Evolutionary conservation across 2,113 vertebrate species (phyloP).

Genomic region (Parus major): DNA sequence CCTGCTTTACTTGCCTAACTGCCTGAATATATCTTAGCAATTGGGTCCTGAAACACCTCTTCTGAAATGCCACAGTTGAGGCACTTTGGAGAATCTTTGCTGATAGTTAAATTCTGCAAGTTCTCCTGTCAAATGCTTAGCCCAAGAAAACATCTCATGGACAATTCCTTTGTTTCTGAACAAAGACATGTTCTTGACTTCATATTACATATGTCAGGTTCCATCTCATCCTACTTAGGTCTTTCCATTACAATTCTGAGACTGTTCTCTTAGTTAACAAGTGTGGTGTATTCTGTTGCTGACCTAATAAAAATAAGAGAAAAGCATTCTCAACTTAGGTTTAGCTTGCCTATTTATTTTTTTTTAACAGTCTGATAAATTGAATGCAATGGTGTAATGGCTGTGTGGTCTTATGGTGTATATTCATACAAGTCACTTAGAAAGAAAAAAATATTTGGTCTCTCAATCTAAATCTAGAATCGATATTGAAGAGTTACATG

Average conservation of each 20-base stretch:
- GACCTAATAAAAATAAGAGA: not conserved
- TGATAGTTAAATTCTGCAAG: not conserved
- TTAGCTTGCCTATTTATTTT: not conserved
- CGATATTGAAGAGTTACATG: not conserved
- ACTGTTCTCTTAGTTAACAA: not conserved
- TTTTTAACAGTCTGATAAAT: not conserved
- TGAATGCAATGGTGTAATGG: not conserved
- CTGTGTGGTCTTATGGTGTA: not conserved
- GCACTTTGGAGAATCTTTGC: not conserved
- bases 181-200: not conserved
- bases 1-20: not conserved
- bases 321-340: not conserved
- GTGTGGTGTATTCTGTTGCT: not conserved
- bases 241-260: not conserved
- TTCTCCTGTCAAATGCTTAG: not conserved
- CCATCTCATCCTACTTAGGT: not conserved
- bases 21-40: not conserved
- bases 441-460: not conserved
- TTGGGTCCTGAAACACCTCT: not conserved
- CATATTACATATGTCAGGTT: fast-evolving
- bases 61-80: not conserved
- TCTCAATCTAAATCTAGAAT: not conserved
- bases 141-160: not conserved
- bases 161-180: not conserved
- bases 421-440: not conserved